Evolutionary conservation across 2,888 invertebrate species (phyloP).

Genomic region (Pomacea canaliculata): DNA sequence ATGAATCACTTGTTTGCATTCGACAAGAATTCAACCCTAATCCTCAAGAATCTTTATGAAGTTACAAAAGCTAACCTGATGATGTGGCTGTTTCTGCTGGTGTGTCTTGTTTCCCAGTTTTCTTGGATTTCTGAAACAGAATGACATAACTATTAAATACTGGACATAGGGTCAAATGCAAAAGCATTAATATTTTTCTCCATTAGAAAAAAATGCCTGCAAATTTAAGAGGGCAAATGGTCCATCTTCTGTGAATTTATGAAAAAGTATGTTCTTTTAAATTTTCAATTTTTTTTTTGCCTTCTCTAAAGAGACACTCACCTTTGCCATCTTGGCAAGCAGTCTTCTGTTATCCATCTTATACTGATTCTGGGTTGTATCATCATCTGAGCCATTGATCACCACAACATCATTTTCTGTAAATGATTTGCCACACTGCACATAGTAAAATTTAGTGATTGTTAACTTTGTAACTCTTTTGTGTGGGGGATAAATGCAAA

Average conservation of each 20-base stretch:
- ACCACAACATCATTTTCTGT: constrained; percentile 84
- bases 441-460: neutral
- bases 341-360: constrained; percentile 29
- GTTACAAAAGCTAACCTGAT: constrained; percentile 21
- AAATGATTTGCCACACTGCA: constrained; percentile 84
- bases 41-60: too few relatives aligned
- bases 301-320: constrained; percentile 12
- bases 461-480: too few relatives aligned
- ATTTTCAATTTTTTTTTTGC: too few relatives aligned
- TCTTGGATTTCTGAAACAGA: constrained; percentile 75
- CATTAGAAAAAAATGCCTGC: too few relatives aligned
- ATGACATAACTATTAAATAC: constrained; percentile 19
- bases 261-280: too few relatives aligned
- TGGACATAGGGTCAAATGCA: neutral
- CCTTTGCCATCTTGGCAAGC: constrained; percentile 33
- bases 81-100: constrained; percentile 44
- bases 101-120: constrained; percentile 72
- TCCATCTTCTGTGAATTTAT: too few relatives aligned
- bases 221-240: too few relatives aligned
- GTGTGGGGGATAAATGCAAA: too few relatives aligned
- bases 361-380: constrained; percentile 63
- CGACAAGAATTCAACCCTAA: too few relatives aligned
- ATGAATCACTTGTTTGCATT: too few relatives aligned
- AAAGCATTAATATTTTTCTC: neutral
- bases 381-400: constrained; percentile 86